phyloP scores from a whole-genome alignment of 2,113 vertebrate species.

The Cyprinodon variegatus region DNA sequence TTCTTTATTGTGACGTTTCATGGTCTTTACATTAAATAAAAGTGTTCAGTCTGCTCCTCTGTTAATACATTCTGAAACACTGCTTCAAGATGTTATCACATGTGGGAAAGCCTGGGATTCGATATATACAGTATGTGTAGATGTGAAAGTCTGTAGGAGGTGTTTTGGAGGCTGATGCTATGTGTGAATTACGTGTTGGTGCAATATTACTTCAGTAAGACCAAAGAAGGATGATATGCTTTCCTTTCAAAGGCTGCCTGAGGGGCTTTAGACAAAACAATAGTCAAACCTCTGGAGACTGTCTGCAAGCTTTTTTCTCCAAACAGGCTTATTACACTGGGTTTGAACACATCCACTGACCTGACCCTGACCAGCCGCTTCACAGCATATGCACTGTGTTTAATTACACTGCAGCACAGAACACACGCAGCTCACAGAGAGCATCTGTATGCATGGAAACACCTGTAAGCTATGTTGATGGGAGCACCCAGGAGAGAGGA shows the following conservation, averaged over 20 bases:
- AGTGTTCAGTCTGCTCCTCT: background rate
- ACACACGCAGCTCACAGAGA: slow-evolving; percentile 41
- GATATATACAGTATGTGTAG: slow-evolving; percentile 26
- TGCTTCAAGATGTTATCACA: background rate
- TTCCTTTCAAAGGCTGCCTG: slow-evolving; percentile 1
- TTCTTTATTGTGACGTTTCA: background rate
- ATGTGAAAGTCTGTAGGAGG: slow-evolving; percentile 41
- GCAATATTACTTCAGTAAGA: slow-evolving; percentile 32
- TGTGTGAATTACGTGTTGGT: slow-evolving; percentile 60
- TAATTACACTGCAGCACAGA: slow-evolving; percentile 65
- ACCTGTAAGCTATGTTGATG: background rate
- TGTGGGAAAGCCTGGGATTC: slow-evolving; percentile 6
- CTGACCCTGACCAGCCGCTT: slow-evolving; percentile 10
- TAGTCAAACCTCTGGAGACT: slow-evolving; percentile 35
- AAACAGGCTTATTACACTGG: slow-evolving; percentile 43
- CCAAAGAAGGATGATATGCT: background rate
- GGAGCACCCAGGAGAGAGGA: background rate
- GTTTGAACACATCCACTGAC: background rate
- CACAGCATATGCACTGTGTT: slow-evolving; percentile 57
- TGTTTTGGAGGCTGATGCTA: slow-evolving; percentile 33
- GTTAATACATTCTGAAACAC: background rate
- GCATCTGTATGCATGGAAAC: slow-evolving; percentile 4
- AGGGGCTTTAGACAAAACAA: slow-evolving; percentile 11
- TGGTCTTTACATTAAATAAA: background rate
- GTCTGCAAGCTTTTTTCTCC: background rate